phyloP scores from a whole-genome alignment of 2,113 vertebrate species.

The Mesembrinibis cayennensis region DNA sequence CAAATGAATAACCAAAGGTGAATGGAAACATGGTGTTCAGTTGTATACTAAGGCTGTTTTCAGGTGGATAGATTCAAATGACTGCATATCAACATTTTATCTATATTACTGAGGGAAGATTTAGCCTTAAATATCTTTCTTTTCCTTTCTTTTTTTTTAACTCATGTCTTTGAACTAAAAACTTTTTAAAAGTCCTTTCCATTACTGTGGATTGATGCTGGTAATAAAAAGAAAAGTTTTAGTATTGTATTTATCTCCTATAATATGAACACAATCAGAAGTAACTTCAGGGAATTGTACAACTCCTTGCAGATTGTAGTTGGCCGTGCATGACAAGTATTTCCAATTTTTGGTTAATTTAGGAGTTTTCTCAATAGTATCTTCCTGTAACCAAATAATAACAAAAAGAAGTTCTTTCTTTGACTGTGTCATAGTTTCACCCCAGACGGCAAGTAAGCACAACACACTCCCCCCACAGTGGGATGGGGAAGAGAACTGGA shows the following conservation, averaged over 20 bases:
- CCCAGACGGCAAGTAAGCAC: background rate
- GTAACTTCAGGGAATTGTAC: background rate
- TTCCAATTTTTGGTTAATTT: background rate
- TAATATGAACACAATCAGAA: background rate
- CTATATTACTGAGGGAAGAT: background rate
- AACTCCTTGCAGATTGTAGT: background rate
- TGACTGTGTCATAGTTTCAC: background rate
- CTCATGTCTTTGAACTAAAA: background rate
- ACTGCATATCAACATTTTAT: background rate
- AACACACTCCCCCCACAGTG: background rate
- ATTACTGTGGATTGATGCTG: background rate
- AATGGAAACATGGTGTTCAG: accelerated
- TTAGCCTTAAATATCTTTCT: background rate
- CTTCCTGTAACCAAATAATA: background rate
- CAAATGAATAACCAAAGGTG: background rate
- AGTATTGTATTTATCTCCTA: background rate
- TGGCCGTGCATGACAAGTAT: background rate
- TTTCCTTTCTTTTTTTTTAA: background rate
- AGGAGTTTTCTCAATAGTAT: background rate
- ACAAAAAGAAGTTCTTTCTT: background rate
- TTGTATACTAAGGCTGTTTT: background rate
- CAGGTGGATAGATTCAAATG: background rate
- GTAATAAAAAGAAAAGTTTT: background rate
- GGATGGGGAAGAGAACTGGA: background rate
- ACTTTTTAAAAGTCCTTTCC: background rate